phyloP scores from a whole-genome alignment of 1,140 invertebrate species.

The Bombyx mandarina region DNA sequence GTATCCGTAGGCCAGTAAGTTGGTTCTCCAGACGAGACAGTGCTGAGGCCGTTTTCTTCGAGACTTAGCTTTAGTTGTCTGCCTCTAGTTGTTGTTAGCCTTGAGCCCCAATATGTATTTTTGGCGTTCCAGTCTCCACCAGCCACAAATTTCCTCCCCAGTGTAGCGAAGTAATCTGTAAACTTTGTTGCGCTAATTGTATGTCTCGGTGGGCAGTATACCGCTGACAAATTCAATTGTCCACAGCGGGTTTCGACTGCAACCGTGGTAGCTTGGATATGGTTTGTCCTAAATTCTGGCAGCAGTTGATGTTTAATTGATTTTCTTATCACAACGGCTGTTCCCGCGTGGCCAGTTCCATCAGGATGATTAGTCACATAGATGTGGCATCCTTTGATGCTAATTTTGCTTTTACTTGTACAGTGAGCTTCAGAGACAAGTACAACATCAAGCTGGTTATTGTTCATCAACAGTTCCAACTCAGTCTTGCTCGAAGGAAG shows the following conservation, averaged over 20 bases:
- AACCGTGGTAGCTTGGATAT: not conserved
- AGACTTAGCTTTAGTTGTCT: no score
- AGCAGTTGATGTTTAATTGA: not conserved
- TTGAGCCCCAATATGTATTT: no score
- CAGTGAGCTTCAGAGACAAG: not conserved
- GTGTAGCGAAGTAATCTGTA: no score
- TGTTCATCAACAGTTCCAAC: not conserved
- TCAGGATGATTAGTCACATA: not conserved
- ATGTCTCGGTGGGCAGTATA: not conserved
- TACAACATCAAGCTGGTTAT: conserved; percentile 1
- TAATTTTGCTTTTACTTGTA: not conserved
- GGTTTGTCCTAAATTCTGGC: not conserved
- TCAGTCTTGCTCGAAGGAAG: not conserved
- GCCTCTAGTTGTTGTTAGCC: no score
- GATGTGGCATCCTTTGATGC: not conserved
- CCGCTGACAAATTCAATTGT: not conserved
- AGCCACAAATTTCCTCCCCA: no score
- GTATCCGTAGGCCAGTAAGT: no score
- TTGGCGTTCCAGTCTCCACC: no score
- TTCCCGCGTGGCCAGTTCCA: conserved; percentile 2
- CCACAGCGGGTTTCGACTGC: no score
- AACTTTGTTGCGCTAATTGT: not conserved
- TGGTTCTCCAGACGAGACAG: no score
- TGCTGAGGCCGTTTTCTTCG: no score
- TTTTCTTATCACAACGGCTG: not conserved